Evolutionary conservation across 2,797 vertebrate genomes (phyloP), one percentile per base, ranked within the genome.

Genomic region (Tadarida brasiliensis): DNA sequence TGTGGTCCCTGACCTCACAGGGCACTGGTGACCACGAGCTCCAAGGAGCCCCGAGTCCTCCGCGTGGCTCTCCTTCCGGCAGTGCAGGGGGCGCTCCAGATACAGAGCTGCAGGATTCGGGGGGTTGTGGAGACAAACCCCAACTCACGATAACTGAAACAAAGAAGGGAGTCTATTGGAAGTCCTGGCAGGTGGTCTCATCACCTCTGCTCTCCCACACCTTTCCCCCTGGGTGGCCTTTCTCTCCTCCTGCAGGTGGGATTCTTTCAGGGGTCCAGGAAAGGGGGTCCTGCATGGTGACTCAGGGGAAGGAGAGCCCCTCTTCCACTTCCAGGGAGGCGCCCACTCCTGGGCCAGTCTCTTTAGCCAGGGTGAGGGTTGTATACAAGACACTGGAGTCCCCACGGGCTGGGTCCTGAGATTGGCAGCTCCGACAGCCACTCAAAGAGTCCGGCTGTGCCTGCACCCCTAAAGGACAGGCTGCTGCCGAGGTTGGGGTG

Each of bases 11-110:
- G n/a, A 12, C 89, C 24, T 0, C 54, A 15, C 73, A 11, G 14
- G 1, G 24, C 35, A 44, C 12, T 24, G 56, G 35, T 4, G 8
- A 67, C 16, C 9, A 1, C 1, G 49, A 33, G 39, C 83, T 73
- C 7, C 26, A 5, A 8, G 30, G 26, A n/a, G 26, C 61, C 35
- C 6, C 0, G 44, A 0, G 2, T 16, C 47, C 35, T 49, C 54
- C 1, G 0, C 0, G 2, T 39, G 54, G 4, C 8, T 47, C 39
- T 77, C 35, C 3, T 65, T 20, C 26, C 33, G 30, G 63, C 35
- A 39, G 33, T 2, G 9, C 51, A 33, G 57, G 80, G 24, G 1
- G 5, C 8, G 8, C 35, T 51, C 22, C 3, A 65, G 74, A 81
- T 7, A 5, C 5, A n/a, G 26, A 28, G 15, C 71, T 74, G 19